Evolutionary conservation across 2,888 invertebrate species (phyloP).

Genomic region (Stramonita haemastoma): DNA sequence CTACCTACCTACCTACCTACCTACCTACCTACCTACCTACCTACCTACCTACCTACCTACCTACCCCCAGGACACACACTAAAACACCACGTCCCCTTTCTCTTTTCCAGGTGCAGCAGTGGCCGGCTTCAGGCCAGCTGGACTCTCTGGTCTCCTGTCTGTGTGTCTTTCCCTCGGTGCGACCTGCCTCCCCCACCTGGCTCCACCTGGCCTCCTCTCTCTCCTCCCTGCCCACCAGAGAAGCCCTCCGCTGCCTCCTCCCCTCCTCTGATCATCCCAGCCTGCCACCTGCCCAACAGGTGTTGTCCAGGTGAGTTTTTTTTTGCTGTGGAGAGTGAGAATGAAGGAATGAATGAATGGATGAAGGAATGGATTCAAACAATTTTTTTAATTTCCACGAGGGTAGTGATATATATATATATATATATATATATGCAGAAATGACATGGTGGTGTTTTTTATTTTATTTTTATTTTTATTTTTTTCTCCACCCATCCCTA

Average conservation of each 20-base stretch:
- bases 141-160: slow-evolving; percentile 43
- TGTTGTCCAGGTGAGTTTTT: slow-evolving; percentile 48
- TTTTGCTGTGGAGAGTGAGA: too few relatives aligned
- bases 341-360: too few relatives aligned
- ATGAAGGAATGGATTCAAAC: too few relatives aligned
- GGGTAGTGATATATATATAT: too few relatives aligned
- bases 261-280: neutral
- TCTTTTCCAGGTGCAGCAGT: slow-evolving; percentile 26
- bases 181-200: slow-evolving; percentile 49
- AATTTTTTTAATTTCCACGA: too few relatives aligned
- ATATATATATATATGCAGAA: too few relatives aligned
- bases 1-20: too few relatives aligned
- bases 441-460: too few relatives aligned
- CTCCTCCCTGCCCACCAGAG: slow-evolving; percentile 48
- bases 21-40: too few relatives aligned
- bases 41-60: too few relatives aligned
- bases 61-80: neutral
- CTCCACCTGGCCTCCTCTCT: slow-evolving; percentile 56
- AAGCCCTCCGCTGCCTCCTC: slow-evolving; percentile 14
- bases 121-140: slow-evolving; percentile 37
- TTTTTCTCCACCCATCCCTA: too few relatives aligned
- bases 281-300: slow-evolving; percentile 21
- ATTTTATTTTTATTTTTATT: too few relatives aligned
- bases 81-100: neutral
- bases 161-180: slow-evolving; percentile 61